Evolutionary conservation across 2,797 vertebrate genomes (phyloP).

Genomic region (Gymnopithys bicolor): DNA sequence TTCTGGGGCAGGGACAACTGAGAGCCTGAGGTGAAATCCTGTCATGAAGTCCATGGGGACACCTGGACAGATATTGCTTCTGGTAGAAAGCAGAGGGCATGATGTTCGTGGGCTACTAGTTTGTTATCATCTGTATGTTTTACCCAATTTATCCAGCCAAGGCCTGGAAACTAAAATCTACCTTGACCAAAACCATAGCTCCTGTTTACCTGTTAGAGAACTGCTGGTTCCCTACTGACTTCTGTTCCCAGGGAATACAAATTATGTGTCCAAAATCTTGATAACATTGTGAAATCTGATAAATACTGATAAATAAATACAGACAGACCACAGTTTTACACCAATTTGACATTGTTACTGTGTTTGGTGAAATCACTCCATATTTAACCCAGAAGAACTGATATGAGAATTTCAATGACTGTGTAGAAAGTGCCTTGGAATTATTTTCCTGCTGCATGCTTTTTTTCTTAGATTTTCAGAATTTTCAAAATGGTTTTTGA

Average conservation of each 20-base stretch:
- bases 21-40: background rate
- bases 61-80: background rate
- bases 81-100: background rate
- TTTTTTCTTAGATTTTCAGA: background rate
- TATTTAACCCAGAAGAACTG: background rate
- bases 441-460: background rate
- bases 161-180: background rate
- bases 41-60: background rate
- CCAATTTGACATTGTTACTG: background rate
- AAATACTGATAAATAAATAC: background rate
- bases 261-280: background rate
- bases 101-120: background rate
- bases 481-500: background rate
- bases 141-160: background rate
- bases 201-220: background rate
- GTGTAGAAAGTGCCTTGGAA: background rate
- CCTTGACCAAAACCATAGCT: background rate
- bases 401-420: background rate
- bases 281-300: background rate
- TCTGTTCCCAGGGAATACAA: background rate
- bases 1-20: background rate
- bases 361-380: background rate
- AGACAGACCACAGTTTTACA: background rate
- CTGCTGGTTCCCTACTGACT: background rate
- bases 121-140: background rate